Percentiles rank a stretch among this genome's conserved stretches.
These are phyloP conservation scores for Euplexia lucipara DNA, from an alignment of 2,888 invertebrate species.

Conservation along the genomic window DNA sequence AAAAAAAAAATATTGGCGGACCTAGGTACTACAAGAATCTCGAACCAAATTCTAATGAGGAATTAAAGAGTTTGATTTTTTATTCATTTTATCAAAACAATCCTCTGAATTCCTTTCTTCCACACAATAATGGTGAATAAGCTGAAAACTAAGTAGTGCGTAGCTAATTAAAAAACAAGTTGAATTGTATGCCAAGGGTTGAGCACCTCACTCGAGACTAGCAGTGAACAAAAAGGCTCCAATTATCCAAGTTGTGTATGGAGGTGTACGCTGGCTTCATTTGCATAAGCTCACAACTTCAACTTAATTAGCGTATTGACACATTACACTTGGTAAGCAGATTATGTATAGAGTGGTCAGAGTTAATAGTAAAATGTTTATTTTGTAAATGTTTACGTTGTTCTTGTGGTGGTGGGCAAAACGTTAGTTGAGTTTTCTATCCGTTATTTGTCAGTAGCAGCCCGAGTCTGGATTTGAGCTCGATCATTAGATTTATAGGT, in stretches of 20 bases:
- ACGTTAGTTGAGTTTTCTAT: too few species aligned
- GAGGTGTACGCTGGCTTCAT: slow-evolving; percentile 44
- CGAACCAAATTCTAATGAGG: too few species aligned
- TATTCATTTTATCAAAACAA: background rate
- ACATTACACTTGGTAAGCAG: slow-evolving; percentile 23
- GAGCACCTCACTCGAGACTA: slow-evolving; percentile 68
- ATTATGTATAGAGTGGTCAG: slow-evolving; percentile 10
- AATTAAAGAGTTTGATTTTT: too few species aligned
- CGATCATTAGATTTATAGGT: too few species aligned
- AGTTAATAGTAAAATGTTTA: background rate
- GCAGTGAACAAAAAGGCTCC: slow-evolving; percentile 72
- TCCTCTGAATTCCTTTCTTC: background rate
- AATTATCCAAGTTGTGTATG: slow-evolving; percentile 72
- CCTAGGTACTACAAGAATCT: too few species aligned
- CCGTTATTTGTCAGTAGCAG: too few species aligned
- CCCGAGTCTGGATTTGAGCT: too few species aligned
- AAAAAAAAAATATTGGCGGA: too few species aligned
- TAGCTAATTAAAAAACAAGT: slow-evolving; percentile 67
- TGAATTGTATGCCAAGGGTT: slow-evolving; percentile 58
- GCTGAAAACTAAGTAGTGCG: slow-evolving; percentile 47
- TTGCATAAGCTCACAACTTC: slow-evolving; percentile 68
- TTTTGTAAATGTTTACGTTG: background rate
- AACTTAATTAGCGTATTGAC: slow-evolving; percentile 65
- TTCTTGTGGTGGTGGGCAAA: too few species aligned
- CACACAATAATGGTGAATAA: slow-evolving; percentile 36